Conservation (phyloP, 2,797 vertebrate genomes). For the Darevskia nairensis region DNA sequence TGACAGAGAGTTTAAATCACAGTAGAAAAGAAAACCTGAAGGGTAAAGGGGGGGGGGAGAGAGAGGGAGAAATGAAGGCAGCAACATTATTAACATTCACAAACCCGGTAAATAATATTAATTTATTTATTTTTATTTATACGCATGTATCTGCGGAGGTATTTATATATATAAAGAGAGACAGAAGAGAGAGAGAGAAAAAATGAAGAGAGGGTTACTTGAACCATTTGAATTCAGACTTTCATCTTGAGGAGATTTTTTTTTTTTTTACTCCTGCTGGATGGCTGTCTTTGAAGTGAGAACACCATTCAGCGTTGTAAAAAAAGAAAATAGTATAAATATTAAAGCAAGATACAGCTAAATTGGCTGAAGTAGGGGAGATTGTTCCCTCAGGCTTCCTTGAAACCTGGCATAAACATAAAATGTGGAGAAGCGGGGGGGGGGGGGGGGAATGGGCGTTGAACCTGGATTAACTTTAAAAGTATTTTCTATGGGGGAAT, state of each 20-base stretch:
- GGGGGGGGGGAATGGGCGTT: too few species aligned
- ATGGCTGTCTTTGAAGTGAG: constrained; percentile 49
- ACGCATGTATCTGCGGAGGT: too few species aligned
- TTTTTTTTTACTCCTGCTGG: not conserved
- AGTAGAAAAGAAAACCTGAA: not conserved
- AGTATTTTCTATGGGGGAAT: not conserved
- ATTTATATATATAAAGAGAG: too few species aligned
- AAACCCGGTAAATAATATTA: constrained; percentile 29
- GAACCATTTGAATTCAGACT: constrained; percentile 31
- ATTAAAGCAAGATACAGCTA: constrained; percentile 50
- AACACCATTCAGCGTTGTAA: not conserved
- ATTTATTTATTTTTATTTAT: too few species aligned
- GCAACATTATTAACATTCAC: constrained; percentile 33
- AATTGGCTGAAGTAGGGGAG: constrained; percentile 32
- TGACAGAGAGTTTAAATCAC: not conserved
- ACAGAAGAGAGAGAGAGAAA: too few species aligned
- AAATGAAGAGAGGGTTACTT: too few species aligned
- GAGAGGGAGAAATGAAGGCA: not conserved
- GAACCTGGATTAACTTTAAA: constrained; percentile 20
- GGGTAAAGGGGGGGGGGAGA: not conserved
- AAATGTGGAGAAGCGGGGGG: not conserved
- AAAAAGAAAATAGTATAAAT: constrained; percentile 54
- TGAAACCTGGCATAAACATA: constrained; percentile 32
- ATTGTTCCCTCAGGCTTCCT: constrained; percentile 19
- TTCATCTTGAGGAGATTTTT: constrained; percentile 29